phyloP scores from a whole-genome alignment of 2,888 invertebrate species.

The Troides aeacus region DNA sequence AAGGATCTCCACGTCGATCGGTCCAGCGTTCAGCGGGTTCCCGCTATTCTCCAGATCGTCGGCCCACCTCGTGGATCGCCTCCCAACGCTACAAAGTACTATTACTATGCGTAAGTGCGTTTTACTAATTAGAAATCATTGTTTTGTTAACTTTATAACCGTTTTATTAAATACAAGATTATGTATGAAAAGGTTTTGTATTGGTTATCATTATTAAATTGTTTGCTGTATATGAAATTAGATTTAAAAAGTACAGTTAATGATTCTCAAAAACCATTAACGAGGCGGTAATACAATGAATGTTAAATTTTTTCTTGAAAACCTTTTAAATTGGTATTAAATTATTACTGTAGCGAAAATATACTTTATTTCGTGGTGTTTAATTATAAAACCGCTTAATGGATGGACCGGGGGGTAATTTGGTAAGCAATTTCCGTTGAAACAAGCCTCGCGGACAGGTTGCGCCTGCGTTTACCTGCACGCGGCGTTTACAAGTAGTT shows the following conservation, averaged over 20 bases:
- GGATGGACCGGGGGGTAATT: constrained; percentile 46
- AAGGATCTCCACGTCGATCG: no score
- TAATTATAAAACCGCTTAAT: constrained; percentile 40
- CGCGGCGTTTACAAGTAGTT: constrained; percentile 41
- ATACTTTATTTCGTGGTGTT: constrained; percentile 22
- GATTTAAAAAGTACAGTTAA: not conserved
- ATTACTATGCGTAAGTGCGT: no score
- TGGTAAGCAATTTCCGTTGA: constrained; percentile 62
- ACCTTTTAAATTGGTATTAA: not conserved
- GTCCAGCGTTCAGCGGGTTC: no score
- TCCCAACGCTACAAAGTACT: no score
- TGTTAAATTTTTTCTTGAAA: not conserved
- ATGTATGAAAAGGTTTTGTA: no score
- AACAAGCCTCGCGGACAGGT: constrained; percentile 54
- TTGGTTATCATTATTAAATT: not conserved
- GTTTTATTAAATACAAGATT: no score
- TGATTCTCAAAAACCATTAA: not conserved
- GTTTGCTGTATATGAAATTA: not conserved
- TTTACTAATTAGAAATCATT: no score
- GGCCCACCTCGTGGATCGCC: no score
- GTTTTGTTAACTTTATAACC: no score
- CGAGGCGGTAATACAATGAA: not conserved
- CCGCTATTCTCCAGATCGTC: no score
- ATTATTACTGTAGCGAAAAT: not conserved
- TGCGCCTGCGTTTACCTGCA: constrained; percentile 63